Percentiles rank a stretch among this genome's conserved stretches.
These are phyloP conservation scores for Tor tambroides DNA, from an alignment of 2,113 vertebrate species.

Conservation along the genomic window DNA sequence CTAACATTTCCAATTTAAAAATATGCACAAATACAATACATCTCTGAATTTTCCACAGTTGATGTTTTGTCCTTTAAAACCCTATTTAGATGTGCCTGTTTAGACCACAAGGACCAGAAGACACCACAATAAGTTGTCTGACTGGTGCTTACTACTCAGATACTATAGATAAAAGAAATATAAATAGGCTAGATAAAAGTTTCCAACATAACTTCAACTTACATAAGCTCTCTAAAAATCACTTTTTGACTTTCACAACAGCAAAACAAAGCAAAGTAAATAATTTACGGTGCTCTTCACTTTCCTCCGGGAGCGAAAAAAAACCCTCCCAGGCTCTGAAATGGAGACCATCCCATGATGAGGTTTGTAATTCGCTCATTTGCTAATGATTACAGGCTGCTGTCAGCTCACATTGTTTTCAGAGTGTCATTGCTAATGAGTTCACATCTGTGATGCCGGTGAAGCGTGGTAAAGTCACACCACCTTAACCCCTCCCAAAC, in stretches of 20 bases:
- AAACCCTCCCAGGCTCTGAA: neutral
- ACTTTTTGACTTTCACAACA: neutral
- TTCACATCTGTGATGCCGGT: conserved; percentile 31
- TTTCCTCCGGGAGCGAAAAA: neutral
- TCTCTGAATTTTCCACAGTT: neutral
- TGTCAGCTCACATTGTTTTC: conserved; percentile 54
- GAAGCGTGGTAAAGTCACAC: conserved; percentile 40
- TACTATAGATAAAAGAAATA: neutral
- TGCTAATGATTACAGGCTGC: conserved; percentile 57
- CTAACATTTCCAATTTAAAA: neutral
- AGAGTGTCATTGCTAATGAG: conserved; percentile 51
- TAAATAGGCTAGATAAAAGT: neutral
- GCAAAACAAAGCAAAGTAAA: neutral
- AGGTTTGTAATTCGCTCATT: conserved; percentile 52
- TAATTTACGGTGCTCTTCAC: neutral
- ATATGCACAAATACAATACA: neutral
- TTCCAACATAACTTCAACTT: neutral
- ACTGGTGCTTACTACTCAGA: neutral
- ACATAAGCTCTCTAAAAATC: neutral
- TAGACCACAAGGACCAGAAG: neutral
- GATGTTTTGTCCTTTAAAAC: neutral
- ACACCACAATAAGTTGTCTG: neutral
- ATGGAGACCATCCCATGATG: neutral
- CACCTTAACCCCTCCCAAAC: conserved; percentile 26
- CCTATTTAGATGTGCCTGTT: neutral